These are phyloP conservation scores for Archaeoteleia sp. DNA, from an alignment of 2,888 invertebrate genomes.

Conservation along the genomic window DNA sequence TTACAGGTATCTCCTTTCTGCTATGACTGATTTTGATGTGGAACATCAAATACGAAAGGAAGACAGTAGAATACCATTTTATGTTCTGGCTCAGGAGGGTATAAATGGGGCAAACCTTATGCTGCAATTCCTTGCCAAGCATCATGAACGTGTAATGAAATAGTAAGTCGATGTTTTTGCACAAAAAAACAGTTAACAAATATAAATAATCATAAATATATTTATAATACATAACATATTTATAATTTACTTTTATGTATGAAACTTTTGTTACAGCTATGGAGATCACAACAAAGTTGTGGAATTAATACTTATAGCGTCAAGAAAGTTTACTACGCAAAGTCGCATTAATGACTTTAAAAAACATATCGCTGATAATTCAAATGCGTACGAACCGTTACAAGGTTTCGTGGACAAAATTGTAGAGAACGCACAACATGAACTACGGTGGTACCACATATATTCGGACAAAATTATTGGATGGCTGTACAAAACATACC, in stretches of 20 bases:
- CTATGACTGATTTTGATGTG: slow-evolving; percentile 26
- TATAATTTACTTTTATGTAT: background rate
- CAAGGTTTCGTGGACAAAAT: slow-evolving; percentile 14
- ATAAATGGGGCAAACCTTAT: slow-evolving; percentile 16
- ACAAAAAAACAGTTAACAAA: no score
- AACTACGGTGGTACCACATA: slow-evolving; percentile 60
- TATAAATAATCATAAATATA: no score
- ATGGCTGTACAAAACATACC: slow-evolving; percentile 58
- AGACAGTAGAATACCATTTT: slow-evolving; percentile 23
- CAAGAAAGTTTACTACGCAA: slow-evolving; percentile 26
- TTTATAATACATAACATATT: no score
- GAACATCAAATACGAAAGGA: slow-evolving; percentile 40
- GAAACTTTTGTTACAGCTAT: slow-evolving; percentile 18
- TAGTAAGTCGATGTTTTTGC: no score
- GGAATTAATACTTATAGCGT: slow-evolving; percentile 10
- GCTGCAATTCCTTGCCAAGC: slow-evolving; percentile 26
- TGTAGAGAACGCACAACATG: slow-evolving; percentile 50
- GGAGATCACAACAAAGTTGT: slow-evolving; percentile 13
- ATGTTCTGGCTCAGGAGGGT: slow-evolving; percentile 12
- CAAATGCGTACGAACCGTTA: slow-evolving; percentile 16
- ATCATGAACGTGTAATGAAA: slow-evolving; percentile 21
- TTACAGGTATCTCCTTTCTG: slow-evolving; percentile 31
- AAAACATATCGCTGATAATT: slow-evolving; percentile 25
- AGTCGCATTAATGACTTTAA: slow-evolving; percentile 29
- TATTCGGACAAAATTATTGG: slow-evolving; percentile 57